Evolutionary conservation across 2,888 invertebrate genomes (phyloP).

Genomic region (Andrena trimmerana): DNA sequence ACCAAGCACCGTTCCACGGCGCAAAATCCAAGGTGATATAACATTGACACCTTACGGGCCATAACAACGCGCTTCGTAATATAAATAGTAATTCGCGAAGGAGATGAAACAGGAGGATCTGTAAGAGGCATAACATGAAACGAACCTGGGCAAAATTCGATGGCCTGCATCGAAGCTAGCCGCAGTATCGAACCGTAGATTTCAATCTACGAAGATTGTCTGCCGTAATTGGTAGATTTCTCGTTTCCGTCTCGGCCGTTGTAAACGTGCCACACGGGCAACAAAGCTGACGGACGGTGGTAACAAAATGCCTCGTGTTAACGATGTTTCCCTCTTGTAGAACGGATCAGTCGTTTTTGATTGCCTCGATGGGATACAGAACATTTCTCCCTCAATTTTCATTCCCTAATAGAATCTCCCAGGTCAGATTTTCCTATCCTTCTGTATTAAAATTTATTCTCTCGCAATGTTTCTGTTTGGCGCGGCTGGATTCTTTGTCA

Average conservation of each 20-base stretch:
- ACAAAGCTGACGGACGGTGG: not conserved
- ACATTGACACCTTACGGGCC: too few relatives aligned
- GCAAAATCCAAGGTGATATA: too few relatives aligned
- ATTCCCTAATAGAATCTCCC: too few relatives aligned
- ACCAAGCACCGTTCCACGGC: too few relatives aligned
- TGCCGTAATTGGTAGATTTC: conserved; percentile 62
- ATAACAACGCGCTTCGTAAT: too few relatives aligned
- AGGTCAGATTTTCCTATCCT: too few relatives aligned
- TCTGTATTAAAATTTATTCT: too few relatives aligned
- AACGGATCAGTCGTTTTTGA: conserved; percentile 1
- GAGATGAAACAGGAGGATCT: too few relatives aligned
- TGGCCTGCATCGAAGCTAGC: not conserved
- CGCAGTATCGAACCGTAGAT: conserved; percentile 49
- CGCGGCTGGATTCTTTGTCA: too few relatives aligned
- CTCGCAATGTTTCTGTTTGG: too few relatives aligned
- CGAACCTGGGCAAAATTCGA: not conserved
- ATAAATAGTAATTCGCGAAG: too few relatives aligned
- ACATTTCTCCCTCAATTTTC: not conserved
- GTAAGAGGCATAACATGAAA: too few relatives aligned
- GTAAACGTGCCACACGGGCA: conserved; percentile 1
- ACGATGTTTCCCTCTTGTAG: not conserved
- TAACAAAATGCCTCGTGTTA: not conserved
- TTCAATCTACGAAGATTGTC: conserved; percentile 61
- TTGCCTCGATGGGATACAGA: not conserved
- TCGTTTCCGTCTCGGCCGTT: conserved; percentile 51